Percentiles rank a stretch among this genome's conserved stretches.
Evolutionary conservation across 53 echinoderm and acorn worm species (phyloP).

Genomic region (Mesocentrotus franciscanus): DNA sequence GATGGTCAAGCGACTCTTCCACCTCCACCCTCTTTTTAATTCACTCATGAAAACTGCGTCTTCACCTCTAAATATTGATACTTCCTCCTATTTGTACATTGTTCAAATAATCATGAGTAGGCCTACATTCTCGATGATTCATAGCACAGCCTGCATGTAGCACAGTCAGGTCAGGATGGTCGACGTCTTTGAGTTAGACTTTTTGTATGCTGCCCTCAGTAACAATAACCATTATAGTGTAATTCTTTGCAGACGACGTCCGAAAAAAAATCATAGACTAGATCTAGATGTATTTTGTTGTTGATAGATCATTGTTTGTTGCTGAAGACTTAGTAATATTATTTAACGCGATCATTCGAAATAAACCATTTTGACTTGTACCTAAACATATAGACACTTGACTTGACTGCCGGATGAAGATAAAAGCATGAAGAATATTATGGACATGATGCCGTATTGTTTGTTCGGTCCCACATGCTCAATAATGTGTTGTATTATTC

Average conservation of each 20-base stretch:
- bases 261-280: not conserved
- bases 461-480: not conserved
- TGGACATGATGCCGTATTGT: not conserved
- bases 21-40: too few relatives aligned
- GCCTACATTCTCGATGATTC: too few relatives aligned
- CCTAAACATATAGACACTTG: too few relatives aligned
- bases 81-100: too few relatives aligned
- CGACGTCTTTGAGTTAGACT: not conserved
- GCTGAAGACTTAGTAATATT: not conserved
- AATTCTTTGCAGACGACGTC: conserved; percentile 9
- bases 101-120: too few relatives aligned
- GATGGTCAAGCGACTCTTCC: too few relatives aligned
- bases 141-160: too few relatives aligned
- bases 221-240: not conserved
- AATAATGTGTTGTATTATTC: not conserved
- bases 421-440: not conserved
- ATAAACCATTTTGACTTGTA: too few relatives aligned
- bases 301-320: not conserved
- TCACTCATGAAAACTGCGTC: too few relatives aligned
- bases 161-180: not conserved
- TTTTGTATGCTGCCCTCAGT: conserved; percentile 20
- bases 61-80: too few relatives aligned
- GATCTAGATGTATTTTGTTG: not conserved
- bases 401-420: too few relatives aligned
- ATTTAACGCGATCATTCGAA: not conserved